These are phyloP conservation scores for Gallinago media DNA, from an alignment of 2,113 vertebrate genomes.

Conservation along the genomic window DNA sequence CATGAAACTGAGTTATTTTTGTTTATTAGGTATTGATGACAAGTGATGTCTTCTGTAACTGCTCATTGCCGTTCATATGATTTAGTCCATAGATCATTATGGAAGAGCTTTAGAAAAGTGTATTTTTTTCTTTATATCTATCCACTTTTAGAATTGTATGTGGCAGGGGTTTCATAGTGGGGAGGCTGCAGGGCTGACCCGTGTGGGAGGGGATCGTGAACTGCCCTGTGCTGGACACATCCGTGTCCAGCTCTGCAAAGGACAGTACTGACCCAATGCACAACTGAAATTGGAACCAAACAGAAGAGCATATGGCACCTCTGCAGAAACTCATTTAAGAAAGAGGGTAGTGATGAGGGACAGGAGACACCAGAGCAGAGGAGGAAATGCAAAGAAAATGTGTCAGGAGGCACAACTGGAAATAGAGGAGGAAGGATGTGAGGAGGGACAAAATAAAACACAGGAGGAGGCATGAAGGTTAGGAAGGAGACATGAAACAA, in stretches of 20 bases:
- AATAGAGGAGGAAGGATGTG: neutral
- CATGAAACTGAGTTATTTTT: neutral
- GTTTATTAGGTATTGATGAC: neutral
- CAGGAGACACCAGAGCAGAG: neutral
- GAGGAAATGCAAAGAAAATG: neutral
- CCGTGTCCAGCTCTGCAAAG: neutral
- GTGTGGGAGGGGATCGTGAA: neutral
- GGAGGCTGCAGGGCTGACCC: neutral
- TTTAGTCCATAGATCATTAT: neutral
- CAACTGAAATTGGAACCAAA: neutral
- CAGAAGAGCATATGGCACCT: neutral
- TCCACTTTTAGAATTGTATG: neutral
- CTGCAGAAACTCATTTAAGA: neutral
- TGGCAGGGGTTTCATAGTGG: fast-evolving
- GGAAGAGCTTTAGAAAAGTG: neutral
- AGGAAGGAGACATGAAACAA: neutral
- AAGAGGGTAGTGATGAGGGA: neutral
- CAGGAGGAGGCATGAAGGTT: neutral
- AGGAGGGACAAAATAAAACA: neutral
- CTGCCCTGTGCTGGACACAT: neutral
- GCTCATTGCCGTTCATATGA: neutral
- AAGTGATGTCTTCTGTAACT: neutral
- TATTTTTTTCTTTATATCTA: neutral
- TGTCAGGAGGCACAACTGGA: neutral
- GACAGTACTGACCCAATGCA: neutral